These are phyloP conservation scores for Morpho deidamia DNA, from an alignment of 2,888 invertebrate genomes.

Conservation along the genomic window DNA sequence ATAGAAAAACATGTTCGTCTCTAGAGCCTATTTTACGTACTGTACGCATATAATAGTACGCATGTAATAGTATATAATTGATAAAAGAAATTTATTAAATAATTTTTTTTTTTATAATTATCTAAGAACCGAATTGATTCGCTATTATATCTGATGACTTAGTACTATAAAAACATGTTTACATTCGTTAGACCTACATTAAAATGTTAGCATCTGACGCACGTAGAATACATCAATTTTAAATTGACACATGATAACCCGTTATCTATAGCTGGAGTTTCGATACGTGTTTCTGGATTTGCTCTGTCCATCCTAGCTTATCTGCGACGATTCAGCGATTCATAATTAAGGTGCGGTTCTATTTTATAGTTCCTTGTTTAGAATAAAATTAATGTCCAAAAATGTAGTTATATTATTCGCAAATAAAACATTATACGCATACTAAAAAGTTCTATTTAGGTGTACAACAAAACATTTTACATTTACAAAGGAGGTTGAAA, in stretches of 20 bases:
- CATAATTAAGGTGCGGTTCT: neutral
- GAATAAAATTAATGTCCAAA: neutral
- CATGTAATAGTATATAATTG: too few relatives aligned
- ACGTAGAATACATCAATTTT: slow-evolving; percentile 29
- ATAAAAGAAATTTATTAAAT: too few relatives aligned
- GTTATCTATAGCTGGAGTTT: slow-evolving; percentile 13
- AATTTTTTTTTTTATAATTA: neutral
- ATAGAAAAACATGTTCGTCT: too few relatives aligned
- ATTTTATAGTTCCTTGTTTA: neutral
- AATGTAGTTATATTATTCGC: neutral
- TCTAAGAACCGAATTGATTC: neutral
- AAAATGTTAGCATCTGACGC: slow-evolving; percentile 19
- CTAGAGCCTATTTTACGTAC: too few relatives aligned
- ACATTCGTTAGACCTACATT: too few relatives aligned
- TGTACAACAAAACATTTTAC: slow-evolving; percentile 16
- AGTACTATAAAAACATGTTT: too few relatives aligned
- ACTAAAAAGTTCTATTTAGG: slow-evolving; percentile 4
- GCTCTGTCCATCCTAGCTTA: slow-evolving; percentile 4
- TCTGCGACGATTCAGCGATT: neutral
- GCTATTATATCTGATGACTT: too few relatives aligned
- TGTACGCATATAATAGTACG: too few relatives aligned
- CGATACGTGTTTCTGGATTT: slow-evolving; percentile 14
- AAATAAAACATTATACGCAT: slow-evolving; percentile 8
- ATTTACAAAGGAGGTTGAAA: slow-evolving; percentile 37
- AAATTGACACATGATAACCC: slow-evolving; percentile 31